Conservation (phyloP, 1,140 invertebrate species). For the Tetramorium alpestre region DNA sequence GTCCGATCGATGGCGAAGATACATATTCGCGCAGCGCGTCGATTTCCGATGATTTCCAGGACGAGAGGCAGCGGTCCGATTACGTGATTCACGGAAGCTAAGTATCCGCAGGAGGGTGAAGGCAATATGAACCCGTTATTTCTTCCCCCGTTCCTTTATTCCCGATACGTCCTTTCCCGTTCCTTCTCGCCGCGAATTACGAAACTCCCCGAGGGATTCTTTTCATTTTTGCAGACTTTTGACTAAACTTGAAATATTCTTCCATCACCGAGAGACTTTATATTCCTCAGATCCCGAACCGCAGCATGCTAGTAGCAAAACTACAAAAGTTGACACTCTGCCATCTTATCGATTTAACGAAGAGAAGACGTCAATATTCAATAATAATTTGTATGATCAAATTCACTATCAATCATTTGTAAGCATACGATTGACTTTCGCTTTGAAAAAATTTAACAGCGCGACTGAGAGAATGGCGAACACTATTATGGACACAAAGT, state of each 20-base stretch:
- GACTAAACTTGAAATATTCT: slow-evolving; percentile 1
- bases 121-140: slow-evolving; percentile 28
- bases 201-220: not conserved
- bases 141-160: not conserved
- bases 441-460: not conserved
- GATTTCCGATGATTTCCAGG: slow-evolving; percentile 40
- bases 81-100: slow-evolving; percentile 23
- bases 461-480: not conserved
- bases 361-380: not conserved
- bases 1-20: not conserved
- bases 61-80: slow-evolving; percentile 30
- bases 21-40: slow-evolving; percentile 6
- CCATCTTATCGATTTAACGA: slow-evolving; percentile 11
- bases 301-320: not conserved
- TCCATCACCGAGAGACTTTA: not conserved
- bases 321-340: not conserved
- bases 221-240: slow-evolving; percentile 5
- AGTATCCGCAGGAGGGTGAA: not conserved
- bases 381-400: not conserved
- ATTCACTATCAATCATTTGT: not conserved
- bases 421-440: not conserved
- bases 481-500: not conserved
- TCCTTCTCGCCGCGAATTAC: not conserved
- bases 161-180: not conserved
- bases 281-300: not conserved